Evolutionary conservation across 2,888 invertebrate species (phyloP).

Genomic region (Eupithecia vulgata): DNA sequence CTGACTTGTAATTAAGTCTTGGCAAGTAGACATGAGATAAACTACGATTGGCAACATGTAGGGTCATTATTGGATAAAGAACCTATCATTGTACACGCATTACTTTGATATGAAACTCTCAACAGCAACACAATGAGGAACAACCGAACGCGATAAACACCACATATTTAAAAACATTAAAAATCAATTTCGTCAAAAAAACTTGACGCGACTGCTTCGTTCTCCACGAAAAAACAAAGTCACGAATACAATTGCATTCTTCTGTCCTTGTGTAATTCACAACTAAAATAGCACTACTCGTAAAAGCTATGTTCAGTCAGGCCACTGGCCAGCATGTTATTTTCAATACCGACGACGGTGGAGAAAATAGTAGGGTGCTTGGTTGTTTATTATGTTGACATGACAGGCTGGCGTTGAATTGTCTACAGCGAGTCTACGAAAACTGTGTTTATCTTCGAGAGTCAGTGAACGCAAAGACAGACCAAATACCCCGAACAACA

Average conservation of each 20-base stretch:
- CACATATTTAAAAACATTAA: conserved; percentile 4
- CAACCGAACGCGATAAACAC: background rate
- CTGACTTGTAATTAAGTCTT: conserved; percentile 70
- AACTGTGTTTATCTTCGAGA: conserved; percentile 25
- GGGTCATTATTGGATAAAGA: conserved; percentile 52
- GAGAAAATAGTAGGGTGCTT: conserved; percentile 3
- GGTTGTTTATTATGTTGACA: conserved; percentile 17
- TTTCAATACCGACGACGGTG: background rate
- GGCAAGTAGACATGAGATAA: conserved; percentile 72
- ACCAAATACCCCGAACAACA: conserved; percentile 24
- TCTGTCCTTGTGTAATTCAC: conserved; percentile 8
- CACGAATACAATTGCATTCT: conserved; percentile 9
- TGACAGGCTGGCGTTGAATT: conserved; percentile 15
- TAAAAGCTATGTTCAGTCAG: conserved; percentile 15
- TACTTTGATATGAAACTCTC: background rate
- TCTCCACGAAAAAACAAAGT: conserved; percentile 23
- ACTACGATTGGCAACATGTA: conserved; percentile 59
- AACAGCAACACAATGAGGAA: background rate
- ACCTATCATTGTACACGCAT: conserved; percentile 10
- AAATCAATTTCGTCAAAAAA: conserved; percentile 6
- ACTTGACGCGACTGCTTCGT: conserved; percentile 19
- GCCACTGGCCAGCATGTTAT: conserved; percentile 10
- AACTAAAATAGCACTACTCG: conserved; percentile 21
- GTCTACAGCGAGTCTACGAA: conserved; percentile 19
- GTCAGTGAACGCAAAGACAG: conserved; percentile 16